Evolutionary conservation across 2,888 invertebrate genomes (phyloP).

Genomic region (Ophion ventricosus): DNA sequence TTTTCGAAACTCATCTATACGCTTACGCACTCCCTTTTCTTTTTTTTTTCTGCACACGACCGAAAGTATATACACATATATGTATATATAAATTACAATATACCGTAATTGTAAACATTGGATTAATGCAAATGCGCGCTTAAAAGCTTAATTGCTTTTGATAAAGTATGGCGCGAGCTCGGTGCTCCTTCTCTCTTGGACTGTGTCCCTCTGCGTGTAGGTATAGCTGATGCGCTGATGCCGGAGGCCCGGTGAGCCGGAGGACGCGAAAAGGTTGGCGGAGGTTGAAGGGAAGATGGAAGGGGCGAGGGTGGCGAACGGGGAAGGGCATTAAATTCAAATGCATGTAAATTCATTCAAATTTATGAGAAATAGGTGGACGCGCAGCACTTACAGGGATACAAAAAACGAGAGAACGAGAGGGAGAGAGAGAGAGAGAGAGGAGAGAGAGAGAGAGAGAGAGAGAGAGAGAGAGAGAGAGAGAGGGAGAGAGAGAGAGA

Average conservation of each 20-base stretch:
- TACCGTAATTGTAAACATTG: slow-evolving; percentile 83
- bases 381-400: slow-evolving; percentile 82
- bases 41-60: slow-evolving; percentile 24
- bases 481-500: slow-evolving; percentile 31
- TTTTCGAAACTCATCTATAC: slow-evolving; percentile 51
- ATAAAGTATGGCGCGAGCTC: slow-evolving; percentile 81
- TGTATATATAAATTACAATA: slow-evolving; percentile 23
- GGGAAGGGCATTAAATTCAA: slow-evolving; percentile 82
- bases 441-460: slow-evolving; percentile 25
- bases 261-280: slow-evolving; percentile 62
- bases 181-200: slow-evolving; percentile 20
- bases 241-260: slow-evolving; percentile 59
- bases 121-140: slow-evolving; percentile 84
- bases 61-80: neutral
- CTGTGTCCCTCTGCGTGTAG: slow-evolving; percentile 1
- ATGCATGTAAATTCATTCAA: slow-evolving; percentile 84
- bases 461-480: slow-evolving; percentile 36
- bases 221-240: slow-evolving; percentile 51
- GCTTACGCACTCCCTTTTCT: neutral
- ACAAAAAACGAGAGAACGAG: slow-evolving; percentile 67
- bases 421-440: slow-evolving; percentile 27
- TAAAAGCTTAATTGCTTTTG: slow-evolving; percentile 84
- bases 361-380: slow-evolving; percentile 84
- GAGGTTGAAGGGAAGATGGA: slow-evolving; percentile 60
- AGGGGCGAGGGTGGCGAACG: slow-evolving; percentile 61